These are phyloP conservation scores for Phrixothrix hirtus DNA, from an alignment of 2,888 invertebrate genomes.

Conservation along the genomic window DNA sequence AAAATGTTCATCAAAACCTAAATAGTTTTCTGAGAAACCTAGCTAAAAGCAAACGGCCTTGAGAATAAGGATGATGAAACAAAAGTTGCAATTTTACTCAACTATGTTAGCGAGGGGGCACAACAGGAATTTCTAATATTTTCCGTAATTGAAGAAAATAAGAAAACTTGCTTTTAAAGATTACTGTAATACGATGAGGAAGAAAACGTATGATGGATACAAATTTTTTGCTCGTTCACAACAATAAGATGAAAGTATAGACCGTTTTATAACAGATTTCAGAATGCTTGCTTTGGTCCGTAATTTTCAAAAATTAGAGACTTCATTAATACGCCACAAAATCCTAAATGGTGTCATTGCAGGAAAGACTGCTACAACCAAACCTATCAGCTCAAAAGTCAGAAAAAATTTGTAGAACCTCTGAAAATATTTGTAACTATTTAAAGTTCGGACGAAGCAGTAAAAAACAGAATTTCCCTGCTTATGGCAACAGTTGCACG, in stretches of 20 bases:
- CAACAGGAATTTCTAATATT: constrained; percentile 32
- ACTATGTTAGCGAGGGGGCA: constrained; percentile 28
- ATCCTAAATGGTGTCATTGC: constrained; percentile 29
- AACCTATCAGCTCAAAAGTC: constrained; percentile 25
- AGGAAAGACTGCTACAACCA: constrained; percentile 30
- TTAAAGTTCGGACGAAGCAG: constrained; percentile 28
- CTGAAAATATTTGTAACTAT: constrained; percentile 27
- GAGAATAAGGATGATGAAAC: constrained; percentile 14
- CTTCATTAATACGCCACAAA: constrained; percentile 13
- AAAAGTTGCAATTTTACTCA: constrained; percentile 13
- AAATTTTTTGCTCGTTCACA: constrained; percentile 26
- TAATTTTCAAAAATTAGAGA: constrained; percentile 20
- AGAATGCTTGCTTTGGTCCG: constrained; percentile 8
- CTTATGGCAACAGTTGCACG: too few species aligned
- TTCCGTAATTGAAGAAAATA: constrained; percentile 4
- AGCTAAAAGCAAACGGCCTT: constrained; percentile 14
- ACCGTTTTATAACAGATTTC: constrained; percentile 18
- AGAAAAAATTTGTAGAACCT: constrained; percentile 28
- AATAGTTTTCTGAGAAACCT: constrained; percentile 3
- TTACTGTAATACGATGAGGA: constrained; percentile 19
- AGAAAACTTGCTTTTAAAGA: constrained; percentile 22
- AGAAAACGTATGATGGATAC: constrained; percentile 21
- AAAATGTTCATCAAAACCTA: constrained; percentile 5
- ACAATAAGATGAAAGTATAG: constrained; percentile 20
- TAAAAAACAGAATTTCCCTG: constrained; percentile 27